Conservation (phyloP, 2,797 vertebrate genomes). For the Carduelis carduelis region DNA sequence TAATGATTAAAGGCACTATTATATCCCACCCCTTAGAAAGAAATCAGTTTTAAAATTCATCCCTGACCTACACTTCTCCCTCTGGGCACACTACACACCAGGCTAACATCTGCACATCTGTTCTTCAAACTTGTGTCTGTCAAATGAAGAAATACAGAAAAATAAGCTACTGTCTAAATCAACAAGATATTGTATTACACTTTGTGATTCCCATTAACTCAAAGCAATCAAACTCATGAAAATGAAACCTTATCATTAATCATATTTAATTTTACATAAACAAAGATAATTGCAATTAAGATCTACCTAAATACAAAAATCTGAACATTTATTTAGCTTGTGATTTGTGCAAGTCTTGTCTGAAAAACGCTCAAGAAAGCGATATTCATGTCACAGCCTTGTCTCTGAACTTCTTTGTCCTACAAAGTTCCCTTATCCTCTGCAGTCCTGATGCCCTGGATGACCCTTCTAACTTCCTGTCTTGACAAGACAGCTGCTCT, state of each 20-base stretch:
- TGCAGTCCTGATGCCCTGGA: background rate
- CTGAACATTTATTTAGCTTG: background rate
- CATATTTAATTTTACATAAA: background rate
- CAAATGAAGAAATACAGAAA: conserved; percentile 29
- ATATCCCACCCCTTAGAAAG: conserved; percentile 4
- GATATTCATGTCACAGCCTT: background rate
- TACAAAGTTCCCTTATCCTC: background rate
- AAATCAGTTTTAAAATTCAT: conserved; percentile 37
- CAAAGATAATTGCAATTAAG: background rate
- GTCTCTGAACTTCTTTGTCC: background rate
- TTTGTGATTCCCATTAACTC: background rate
- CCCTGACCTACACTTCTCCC: conserved; percentile 17
- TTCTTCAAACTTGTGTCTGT: conserved; percentile 39
- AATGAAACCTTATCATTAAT: conserved; percentile 28
- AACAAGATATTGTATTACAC: conserved; percentile 13
- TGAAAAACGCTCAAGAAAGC: background rate
- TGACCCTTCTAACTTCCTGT: background rate
- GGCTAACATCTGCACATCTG: conserved; percentile 47
- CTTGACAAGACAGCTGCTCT: background rate
- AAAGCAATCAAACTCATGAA: background rate
- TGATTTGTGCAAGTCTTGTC: background rate
- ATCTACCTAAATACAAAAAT: background rate
- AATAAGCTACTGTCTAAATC: conserved; percentile 19
- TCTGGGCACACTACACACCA: background rate
- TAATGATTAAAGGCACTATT: conserved; percentile 9